phyloP scores from a whole-genome alignment of 2,888 invertebrate genomes.

The Epistrophe eligans region DNA sequence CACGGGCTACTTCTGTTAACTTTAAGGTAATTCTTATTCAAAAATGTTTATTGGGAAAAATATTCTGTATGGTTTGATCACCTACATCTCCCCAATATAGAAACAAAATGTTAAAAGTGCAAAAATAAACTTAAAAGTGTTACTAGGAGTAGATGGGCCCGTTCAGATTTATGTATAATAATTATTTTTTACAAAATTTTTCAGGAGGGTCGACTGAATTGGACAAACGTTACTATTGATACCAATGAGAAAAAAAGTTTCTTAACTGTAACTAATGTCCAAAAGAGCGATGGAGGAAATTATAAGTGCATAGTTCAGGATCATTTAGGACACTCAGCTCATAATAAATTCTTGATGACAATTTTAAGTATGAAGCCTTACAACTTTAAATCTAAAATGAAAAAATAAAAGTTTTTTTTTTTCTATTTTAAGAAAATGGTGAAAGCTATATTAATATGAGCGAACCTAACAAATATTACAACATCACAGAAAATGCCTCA shows the following conservation, averaged over 20 bases:
- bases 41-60: no score
- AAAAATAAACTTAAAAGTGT: no score
- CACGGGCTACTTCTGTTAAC: no score
- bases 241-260: constrained; percentile 63
- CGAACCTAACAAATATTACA: constrained; percentile 80
- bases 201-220: constrained; percentile 31
- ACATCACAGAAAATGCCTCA: constrained; percentile 79
- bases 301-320: constrained; percentile 80
- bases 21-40: no score
- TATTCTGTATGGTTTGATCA: no score
- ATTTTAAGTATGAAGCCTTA: constrained; percentile 78
- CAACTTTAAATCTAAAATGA: background rate
- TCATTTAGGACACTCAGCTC: constrained; percentile 69
- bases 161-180: no score
- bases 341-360: constrained; percentile 78
- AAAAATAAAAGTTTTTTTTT: background rate
- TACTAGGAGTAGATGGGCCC: no score
- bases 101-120: no score
- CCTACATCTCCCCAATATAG: no score
- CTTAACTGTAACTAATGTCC: constrained; percentile 79
- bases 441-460: constrained; percentile 81
- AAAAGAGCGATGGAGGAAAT: constrained; percentile 78
- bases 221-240: constrained; percentile 5
- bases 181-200: background rate
- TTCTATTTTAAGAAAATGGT: constrained; percentile 77